Evolutionary conservation across 2,113 vertebrate genomes (phyloP).

Genomic region (Columba livia): DNA sequence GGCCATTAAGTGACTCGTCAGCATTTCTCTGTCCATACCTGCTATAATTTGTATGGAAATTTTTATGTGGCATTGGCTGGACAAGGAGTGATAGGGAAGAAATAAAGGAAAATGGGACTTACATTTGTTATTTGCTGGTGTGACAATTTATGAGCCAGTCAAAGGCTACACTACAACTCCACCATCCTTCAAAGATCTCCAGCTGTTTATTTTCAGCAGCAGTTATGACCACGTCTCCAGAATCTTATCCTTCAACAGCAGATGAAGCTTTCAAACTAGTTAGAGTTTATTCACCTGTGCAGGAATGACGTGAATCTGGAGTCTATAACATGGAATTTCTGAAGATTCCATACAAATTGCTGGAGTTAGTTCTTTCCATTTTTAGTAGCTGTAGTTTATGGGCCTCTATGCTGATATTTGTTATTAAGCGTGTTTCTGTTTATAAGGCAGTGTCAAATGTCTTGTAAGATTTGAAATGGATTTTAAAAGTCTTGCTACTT

Average conservation of each 20-base stretch:
- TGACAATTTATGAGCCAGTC: neutral
- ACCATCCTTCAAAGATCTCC: neutral
- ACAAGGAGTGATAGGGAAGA: neutral
- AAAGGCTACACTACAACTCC: neutral
- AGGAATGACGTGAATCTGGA: neutral
- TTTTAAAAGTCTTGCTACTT: neutral
- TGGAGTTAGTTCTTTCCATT: neutral
- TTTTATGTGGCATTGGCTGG: neutral
- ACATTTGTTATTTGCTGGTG: neutral
- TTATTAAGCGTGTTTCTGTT: neutral
- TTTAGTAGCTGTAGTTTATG: neutral
- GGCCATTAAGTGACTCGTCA: neutral
- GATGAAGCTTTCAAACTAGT: neutral
- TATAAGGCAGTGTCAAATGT: neutral
- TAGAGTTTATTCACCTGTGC: neutral
- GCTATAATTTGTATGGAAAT: neutral
- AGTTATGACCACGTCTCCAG: neutral
- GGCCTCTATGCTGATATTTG: neutral
- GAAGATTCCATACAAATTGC: neutral
- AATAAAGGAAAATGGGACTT: neutral
- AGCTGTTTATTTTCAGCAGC: neutral
- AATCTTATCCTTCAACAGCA: constrained; percentile 32
- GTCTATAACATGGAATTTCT: neutral
- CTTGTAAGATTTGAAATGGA: neutral
- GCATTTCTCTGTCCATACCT: neutral